Conservation (phyloP, 2,113 vertebrate species). For the Centropristis striata region DNA sequence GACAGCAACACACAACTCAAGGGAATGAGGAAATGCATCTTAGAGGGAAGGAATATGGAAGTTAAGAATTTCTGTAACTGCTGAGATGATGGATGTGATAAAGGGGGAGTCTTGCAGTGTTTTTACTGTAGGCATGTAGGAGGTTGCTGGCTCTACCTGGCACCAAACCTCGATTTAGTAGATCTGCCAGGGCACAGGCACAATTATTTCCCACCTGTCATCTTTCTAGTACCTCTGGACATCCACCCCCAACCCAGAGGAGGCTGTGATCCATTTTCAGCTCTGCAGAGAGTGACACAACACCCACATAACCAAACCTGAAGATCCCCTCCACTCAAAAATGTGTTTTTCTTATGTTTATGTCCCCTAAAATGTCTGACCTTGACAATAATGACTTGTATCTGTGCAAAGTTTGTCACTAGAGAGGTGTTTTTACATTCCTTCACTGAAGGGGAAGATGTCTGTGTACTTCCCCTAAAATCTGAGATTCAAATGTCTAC, state of each 20-base stretch:
- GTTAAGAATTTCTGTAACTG: conserved; percentile 29
- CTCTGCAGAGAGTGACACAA: conserved; percentile 9
- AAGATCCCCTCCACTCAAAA: too few relatives aligned
- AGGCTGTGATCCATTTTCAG: conserved; percentile 36
- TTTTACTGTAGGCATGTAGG: conserved; percentile 33
- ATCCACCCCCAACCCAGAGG: conserved; percentile 14
- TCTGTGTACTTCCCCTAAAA: too few relatives aligned
- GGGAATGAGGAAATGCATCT: conserved; percentile 44
- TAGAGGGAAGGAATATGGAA: conserved; percentile 25
- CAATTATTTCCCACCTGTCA: conserved; percentile 43
- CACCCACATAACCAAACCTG: conserved; percentile 11
- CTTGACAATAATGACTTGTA: too few relatives aligned
- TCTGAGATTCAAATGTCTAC: too few relatives aligned
- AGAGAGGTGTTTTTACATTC: too few relatives aligned
- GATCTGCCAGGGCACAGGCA: conserved; percentile 17
- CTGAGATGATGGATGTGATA: conserved; percentile 9
- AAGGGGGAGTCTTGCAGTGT: conserved; percentile 11
- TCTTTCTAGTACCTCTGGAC: conserved; percentile 21
- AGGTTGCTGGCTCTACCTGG: conserved; percentile 8
- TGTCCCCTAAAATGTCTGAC: too few relatives aligned
- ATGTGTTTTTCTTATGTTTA: too few relatives aligned
- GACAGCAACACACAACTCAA: conserved; percentile 3
- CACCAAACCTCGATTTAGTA: conserved; percentile 17
- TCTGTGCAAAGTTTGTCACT: too few relatives aligned
- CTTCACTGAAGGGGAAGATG: too few relatives aligned